phyloP scores from a whole-genome alignment of 2,797 vertebrate genomes.

The Sylvilagus floridanus region DNA sequence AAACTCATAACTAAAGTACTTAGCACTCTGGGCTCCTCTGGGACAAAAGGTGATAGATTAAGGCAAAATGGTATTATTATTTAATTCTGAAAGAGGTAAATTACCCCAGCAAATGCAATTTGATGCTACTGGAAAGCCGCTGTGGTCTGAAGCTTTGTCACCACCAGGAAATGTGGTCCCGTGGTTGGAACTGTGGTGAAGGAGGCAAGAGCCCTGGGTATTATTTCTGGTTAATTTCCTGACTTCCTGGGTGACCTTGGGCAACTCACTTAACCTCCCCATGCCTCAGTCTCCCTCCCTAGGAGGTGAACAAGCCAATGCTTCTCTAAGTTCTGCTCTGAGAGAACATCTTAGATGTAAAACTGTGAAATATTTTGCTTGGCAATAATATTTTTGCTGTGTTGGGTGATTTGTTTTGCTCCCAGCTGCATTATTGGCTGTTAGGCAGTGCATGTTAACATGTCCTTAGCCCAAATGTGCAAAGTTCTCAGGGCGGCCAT shows the following conservation, averaged over 20 bases:
- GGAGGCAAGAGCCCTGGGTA: constrained; percentile 73
- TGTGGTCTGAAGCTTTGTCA: constrained; percentile 73
- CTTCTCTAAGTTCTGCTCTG: constrained; percentile 33
- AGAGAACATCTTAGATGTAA: constrained; percentile 42
- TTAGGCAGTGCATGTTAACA: neutral
- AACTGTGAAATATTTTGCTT: constrained; percentile 51
- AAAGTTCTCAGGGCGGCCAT: neutral
- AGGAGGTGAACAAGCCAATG: neutral
- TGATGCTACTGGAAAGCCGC: constrained; percentile 79
- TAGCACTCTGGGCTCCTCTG: constrained; percentile 78
- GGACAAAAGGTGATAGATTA: constrained; percentile 83
- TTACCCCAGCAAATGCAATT: constrained; percentile 79
- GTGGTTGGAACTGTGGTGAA: constrained; percentile 76
- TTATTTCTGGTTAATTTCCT: constrained; percentile 78
- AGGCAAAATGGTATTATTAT: constrained; percentile 81
- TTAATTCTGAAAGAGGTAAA: constrained; percentile 84
- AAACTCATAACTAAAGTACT: constrained; percentile 80
- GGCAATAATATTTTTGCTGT: constrained; percentile 37
- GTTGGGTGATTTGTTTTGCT: constrained; percentile 52
- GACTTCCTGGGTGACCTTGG: constrained; percentile 82
- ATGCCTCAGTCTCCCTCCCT: constrained; percentile 68
- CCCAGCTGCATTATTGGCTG: neutral
- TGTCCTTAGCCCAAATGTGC: neutral
- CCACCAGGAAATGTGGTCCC: constrained; percentile 76
- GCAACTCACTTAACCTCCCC: constrained; percentile 69